These are phyloP conservation scores for Solea senegalensis DNA, from an alignment of 2,113 vertebrate species.

Conservation along the genomic window DNA sequence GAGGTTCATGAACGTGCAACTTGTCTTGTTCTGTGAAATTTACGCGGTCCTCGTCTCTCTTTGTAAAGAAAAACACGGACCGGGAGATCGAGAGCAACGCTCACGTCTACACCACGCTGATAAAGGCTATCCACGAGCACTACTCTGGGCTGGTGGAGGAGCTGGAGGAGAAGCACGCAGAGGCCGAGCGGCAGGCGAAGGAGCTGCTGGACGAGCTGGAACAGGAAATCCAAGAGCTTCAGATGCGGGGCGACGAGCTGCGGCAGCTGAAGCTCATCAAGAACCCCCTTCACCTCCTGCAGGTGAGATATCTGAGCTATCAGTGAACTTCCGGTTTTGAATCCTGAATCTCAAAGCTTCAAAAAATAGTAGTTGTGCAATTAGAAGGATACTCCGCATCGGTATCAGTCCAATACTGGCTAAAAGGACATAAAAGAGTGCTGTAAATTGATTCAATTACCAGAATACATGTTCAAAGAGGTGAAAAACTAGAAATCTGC, in stretches of 20 bases:
- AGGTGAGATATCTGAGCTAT: conserved; percentile 39
- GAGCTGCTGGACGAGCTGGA: conserved; percentile 51
- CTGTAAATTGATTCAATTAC: too few relatives aligned
- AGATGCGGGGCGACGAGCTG: conserved; percentile 49
- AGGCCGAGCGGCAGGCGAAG: conserved; percentile 21
- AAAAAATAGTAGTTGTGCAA: too few relatives aligned
- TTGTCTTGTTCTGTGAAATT: neutral
- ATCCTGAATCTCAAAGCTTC: too few relatives aligned
- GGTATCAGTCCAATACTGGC: too few relatives aligned
- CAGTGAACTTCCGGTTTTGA: too few relatives aligned
- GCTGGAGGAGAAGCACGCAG: conserved; percentile 45
- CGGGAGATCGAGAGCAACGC: conserved; percentile 34
- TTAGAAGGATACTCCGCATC: too few relatives aligned
- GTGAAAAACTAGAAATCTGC: too few relatives aligned
- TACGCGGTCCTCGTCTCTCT: rapidly evolving
- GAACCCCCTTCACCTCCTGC: conserved; percentile 58
- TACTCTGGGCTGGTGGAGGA: conserved; percentile 33
- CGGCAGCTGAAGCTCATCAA: conserved; percentile 44
- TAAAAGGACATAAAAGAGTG: too few relatives aligned
- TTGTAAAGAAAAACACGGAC: conserved; percentile 35
- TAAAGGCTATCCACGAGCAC: conserved; percentile 26
- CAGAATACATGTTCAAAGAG: too few relatives aligned
- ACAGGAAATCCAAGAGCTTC: conserved; percentile 52
- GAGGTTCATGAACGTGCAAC: too few relatives aligned
- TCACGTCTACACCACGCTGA: conserved; percentile 35